Percentiles rank a stretch among this genome's conserved stretches.
Evolutionary conservation across 2,113 vertebrate species (phyloP).

Genomic region (Dryoscopus gambensis): DNA sequence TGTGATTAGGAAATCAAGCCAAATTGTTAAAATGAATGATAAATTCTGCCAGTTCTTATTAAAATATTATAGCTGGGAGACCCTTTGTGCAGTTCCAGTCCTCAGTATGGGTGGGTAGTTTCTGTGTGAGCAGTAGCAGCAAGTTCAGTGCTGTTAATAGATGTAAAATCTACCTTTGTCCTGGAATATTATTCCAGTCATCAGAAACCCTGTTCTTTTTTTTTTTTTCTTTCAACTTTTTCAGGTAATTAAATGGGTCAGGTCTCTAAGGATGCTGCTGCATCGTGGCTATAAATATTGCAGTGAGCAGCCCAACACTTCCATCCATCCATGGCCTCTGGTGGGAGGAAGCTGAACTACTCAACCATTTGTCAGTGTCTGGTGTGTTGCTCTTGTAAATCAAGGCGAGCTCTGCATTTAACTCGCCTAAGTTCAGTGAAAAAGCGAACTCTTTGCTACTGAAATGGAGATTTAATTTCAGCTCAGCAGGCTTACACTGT

Average conservation of each 20-base stretch:
- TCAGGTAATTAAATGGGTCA: slow-evolving; percentile 28
- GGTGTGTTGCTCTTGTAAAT: not conserved
- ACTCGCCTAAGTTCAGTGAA: not conserved
- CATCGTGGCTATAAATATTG: not conserved
- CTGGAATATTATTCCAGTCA: not conserved
- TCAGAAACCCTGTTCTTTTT: not conserved
- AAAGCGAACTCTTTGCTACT: not conserved
- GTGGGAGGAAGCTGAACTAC: not conserved
- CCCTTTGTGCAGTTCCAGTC: not conserved
- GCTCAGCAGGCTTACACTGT: fast-evolving
- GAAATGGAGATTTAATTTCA: not conserved
- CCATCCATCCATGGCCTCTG: not conserved
- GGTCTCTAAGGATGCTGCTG: slow-evolving; percentile 9
- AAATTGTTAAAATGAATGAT: not conserved
- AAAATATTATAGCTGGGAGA: not conserved
- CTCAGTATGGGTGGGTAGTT: not conserved
- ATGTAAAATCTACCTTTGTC: not conserved
- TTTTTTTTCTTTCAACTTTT: not conserved
- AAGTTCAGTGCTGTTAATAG: not conserved
- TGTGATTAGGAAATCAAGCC: not conserved
- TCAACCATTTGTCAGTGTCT: not conserved
- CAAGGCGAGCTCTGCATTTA: not conserved
- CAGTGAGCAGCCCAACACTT: not conserved
- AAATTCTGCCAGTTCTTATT: not conserved
- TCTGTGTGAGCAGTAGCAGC: not conserved